Base-by-base conservation (phyloP, 2,797 vertebrate species). In the Cygnus olor region DNA sequence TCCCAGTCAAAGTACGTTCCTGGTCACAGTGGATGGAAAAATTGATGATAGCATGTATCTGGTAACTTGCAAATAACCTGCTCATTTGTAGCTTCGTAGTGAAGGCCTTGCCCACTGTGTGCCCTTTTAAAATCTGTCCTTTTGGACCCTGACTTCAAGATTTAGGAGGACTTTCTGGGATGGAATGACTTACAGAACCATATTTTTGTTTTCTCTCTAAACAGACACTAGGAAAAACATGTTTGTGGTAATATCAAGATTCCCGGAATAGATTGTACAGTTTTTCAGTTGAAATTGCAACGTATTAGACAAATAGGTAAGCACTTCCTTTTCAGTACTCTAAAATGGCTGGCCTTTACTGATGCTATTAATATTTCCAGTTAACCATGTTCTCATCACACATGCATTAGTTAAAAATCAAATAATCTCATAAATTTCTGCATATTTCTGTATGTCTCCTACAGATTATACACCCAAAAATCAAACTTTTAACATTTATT, bases 401-500 rank as follows among this genome's bases (percentile, higher is more conserved):
- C 25, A 45, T 19, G 16, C 13, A 30, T 72, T 74, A 84, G 71
- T 44, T 72, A 58, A 34, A 89, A 89, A 66, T 73, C 4, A 94
- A 91, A 81, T 65, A 80, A 78, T 16, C n/a, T 89, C 13, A 86
- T 45, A 56, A 91, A 81, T 69, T 94, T 63, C 34, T 91, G 10
- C 2, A 17, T 60, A 66, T 91, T 92, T 85, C 70, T 79, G 22
- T 45, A 71, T 65, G 30, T 42, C 77, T 89, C 66, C 73, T 81
- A 66, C 34, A 76, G 47, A 66, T 86, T 84, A 66, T 51, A 68
- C 70, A 81, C 10, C 4, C 58, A 81, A 79, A 79, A 54, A 85
- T 65, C 34, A 88, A 76, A 74, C 42, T 84, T 90, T 34, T n/a
- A 89, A 85, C 14, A 34, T 93, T 74, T 90, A 79, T 70, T 92